Percentiles rank a stretch among this genome's conserved stretches.
These are phyloP conservation scores for Thereva nobilitata DNA, from an alignment of 2,888 invertebrate species.

Conservation along the genomic window DNA sequence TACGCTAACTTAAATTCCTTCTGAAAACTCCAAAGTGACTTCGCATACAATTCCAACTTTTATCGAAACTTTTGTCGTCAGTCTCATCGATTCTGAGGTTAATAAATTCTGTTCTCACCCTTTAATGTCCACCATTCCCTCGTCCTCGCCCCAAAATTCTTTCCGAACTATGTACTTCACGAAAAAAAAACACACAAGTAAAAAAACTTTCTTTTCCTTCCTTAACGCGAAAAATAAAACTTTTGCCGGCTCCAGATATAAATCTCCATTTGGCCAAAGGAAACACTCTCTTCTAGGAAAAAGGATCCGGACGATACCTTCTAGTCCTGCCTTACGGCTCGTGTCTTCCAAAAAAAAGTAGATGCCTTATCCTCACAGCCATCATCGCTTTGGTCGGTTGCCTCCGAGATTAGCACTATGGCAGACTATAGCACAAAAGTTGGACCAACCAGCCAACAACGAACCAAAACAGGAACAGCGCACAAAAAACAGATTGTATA, in stretches of 20 bases:
- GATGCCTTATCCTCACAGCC: conserved; percentile 21
- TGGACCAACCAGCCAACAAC: neutral
- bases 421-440: conserved; percentile 11
- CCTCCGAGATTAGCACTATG: conserved; percentile 22
- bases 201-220: conserved; percentile 22
- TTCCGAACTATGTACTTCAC: too few relatives aligned
- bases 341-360: conserved; percentile 5
- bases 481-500: too few relatives aligned
- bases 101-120: conserved; percentile 27
- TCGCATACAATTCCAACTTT: conserved; percentile 16
- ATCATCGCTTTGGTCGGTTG: conserved; percentile 22
- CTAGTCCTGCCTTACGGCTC: neutral
- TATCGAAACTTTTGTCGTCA: conserved; percentile 25
- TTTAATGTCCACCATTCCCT: conserved; percentile 7
- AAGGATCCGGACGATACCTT: conserved; percentile 7
- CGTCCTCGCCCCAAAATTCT: neutral
- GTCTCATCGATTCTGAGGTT: conserved; percentile 25
- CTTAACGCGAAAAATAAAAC: conserved; percentile 36
- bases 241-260: conserved; percentile 37
- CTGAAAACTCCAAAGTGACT: neutral
- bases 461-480: too few relatives aligned
- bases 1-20: too few relatives aligned
- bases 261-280: conserved; percentile 37
- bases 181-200: too few relatives aligned
- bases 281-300: neutral